phyloP scores from a whole-genome alignment of 2,797 vertebrate species.

The Melanotaenia parkinsoni region DNA sequence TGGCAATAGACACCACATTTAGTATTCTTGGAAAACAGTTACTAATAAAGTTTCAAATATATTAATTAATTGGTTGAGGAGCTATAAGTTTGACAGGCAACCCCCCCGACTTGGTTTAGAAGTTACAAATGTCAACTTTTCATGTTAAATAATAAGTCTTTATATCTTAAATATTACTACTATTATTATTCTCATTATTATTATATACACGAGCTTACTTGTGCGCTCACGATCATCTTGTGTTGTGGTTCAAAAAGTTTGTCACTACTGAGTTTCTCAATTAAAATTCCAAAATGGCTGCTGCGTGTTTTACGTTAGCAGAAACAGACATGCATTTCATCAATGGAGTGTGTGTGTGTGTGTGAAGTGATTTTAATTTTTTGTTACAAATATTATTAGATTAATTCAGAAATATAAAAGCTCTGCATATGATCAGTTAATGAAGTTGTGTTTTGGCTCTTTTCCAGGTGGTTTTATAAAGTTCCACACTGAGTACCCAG shows the following conservation, averaged over 20 bases:
- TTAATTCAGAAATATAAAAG: not conserved
- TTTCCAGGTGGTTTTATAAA: slow-evolving; percentile 94
- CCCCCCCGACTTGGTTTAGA: not conserved
- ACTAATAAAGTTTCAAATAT: not conserved
- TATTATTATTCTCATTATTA: not conserved
- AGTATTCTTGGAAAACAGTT: not conserved
- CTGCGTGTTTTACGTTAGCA: slow-evolving; percentile 76
- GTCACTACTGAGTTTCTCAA: slow-evolving; percentile 77
- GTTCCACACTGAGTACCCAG: slow-evolving; percentile 94
- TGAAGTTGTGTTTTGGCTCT: slow-evolving; percentile 30
- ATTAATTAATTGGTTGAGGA: not conserved
- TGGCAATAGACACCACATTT: not conserved
- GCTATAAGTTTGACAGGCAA: not conserved
- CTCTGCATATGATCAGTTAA: not conserved
- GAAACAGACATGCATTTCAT: slow-evolving; percentile 75
- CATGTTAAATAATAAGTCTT: not conserved
- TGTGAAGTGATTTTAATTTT: not conserved
- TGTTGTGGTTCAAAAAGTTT: slow-evolving; percentile 46
- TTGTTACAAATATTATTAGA: not conserved
- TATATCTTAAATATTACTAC: not conserved
- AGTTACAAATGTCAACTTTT: not conserved
- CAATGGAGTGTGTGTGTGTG: slow-evolving; percentile 55
- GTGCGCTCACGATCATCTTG: not conserved
- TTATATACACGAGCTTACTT: not conserved
- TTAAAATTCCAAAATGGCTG: slow-evolving; percentile 84